Base-by-base conservation (phyloP, 2,797 vertebrate genomes). In the Anableps anableps region DNA sequence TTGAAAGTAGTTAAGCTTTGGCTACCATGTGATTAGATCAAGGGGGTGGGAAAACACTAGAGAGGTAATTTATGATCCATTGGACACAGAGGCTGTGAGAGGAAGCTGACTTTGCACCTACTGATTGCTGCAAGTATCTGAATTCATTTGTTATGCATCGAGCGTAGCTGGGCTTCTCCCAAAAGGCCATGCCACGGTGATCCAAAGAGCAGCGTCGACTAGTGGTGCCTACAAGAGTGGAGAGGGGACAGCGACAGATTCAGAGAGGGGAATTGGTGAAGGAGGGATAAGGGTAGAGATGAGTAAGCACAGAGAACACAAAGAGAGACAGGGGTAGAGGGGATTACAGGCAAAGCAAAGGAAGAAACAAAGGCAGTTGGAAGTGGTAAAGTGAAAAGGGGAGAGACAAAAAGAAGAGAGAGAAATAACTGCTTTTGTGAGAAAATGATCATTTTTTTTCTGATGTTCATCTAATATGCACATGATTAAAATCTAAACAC, bases 81-180 rank as follows among this genome's bases (percentile, higher is more conserved):
- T 96, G 96, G 95, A 97, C 96, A 97, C 94, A 95, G 95, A 96
- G 95, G 96, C 96, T 95, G 95, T 96, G 93, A 91, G 81, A 92
- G 90, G 87, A 96, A 97, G 97, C 97, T 97, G 98, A 97, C 96
- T 97, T 98, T 98, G 97, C 97, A 99, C 99, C 97, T 99, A 99
- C 99, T 98, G 98, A 98, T 98, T 98, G 98, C 97, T 99, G 98
- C 97, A 99, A 97, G 97, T 98, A 97, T 98, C 98, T 97, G 97
- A 99, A 99, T 96, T 99, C 99, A 95, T 99, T 98, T 96, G 98
- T 98, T 96, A 99, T 99, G 97, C 99, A 99, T 97, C 98, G 97
- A 95, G 98, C 99, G 94, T 99, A 99, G 96, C 99, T 99, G 88
- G 98, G 99, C 92, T 97, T 97, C 94, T 99, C 99, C 99, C 99